These are phyloP conservation scores for Tenebrosternarchus preto DNA, from an alignment of 2,113 vertebrate genomes.

Conservation along the genomic window DNA sequence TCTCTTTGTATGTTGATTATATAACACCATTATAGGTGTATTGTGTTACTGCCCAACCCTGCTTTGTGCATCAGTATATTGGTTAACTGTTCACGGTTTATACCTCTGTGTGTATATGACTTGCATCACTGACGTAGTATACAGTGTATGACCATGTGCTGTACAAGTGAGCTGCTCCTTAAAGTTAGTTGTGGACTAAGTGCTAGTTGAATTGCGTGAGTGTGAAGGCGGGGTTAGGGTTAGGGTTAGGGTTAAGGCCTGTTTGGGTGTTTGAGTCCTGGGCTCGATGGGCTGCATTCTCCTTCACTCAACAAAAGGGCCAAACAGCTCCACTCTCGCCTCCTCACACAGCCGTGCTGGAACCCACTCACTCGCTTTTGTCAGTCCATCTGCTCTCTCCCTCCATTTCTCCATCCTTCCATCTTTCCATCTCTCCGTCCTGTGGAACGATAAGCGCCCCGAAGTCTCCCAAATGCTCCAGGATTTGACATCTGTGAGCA, in stretches of 20 bases:
- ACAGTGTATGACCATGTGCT: too few species aligned
- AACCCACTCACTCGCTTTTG: conserved; percentile 47
- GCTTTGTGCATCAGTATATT: too few species aligned
- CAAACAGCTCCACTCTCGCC: conserved; percentile 39
- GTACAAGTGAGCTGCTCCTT: too few species aligned
- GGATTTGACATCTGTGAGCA: conserved; percentile 18
- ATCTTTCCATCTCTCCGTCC: conserved; percentile 56
- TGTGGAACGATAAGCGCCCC: background rate
- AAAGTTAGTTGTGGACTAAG: background rate
- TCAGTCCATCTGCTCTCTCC: conserved; percentile 41
- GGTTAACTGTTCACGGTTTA: too few species aligned
- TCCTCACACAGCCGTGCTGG: conserved; percentile 34
- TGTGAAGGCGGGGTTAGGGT: too few species aligned
- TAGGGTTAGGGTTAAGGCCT: too few species aligned
- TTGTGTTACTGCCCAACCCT: too few species aligned
- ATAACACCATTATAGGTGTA: too few species aligned
- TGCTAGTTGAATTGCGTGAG: background rate
- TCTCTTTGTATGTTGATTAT: too few species aligned
- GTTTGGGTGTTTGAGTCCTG: conserved; percentile 1
- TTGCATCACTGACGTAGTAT: too few species aligned
- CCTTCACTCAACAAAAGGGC: conserved; percentile 39
- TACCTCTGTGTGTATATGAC: too few species aligned
- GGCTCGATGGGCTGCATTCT: conserved; percentile 10
- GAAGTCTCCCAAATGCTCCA: background rate
- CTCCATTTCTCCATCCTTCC: background rate